Evolutionary conservation across 30 jellyfish, hydroid and myxozoan genomes (phyloP), one percentile per base, ranked within the genome.

Genomic region (Pelagia noctiluca): DNA sequence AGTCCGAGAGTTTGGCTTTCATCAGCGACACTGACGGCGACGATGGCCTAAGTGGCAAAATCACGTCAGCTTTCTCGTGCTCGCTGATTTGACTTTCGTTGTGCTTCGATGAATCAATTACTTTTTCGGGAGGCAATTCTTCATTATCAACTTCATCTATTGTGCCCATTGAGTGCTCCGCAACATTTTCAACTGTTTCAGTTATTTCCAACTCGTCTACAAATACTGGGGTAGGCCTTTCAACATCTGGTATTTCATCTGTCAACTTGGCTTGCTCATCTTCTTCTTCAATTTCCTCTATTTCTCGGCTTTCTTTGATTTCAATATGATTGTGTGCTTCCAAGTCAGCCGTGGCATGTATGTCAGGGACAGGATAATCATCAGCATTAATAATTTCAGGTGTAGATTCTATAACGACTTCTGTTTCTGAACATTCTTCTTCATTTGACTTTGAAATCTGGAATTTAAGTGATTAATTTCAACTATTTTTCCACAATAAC

Each of bases 61-160:
- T 66, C 31, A 57, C 83, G 77, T 77, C 90, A 63, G 81, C 90
- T 18, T 12, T 50, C 53, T 78, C 96, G 26, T 19, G 76, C 62
- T 63, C 81, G 16, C 72, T 46, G 16, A 19, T 25, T 35, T 26
- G 75, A 19, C 71, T 21, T 33, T 21, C 71, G 76, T 36, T 57
- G 84, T 72, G 69, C 18, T n/a, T 46, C 13, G 24, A 2, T 26
- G 38, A 47, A 21, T n/a, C 48, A 23, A 5, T 46, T 18, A 49
- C 29, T 50, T 35, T 34, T 35, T 79, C 3, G 21, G 38, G 71
- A 2, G 26, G 66, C 1, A 63, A n/a, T 2, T 65, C 69, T 53
- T 61, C 71, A 19, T 80, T 88, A 8, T 33, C 49, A 21, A 64
- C 67, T 13, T 42, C 28, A 29, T 67, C 67, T 11, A 65, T 54